These are phyloP conservation scores for Neodontobutis hainanensis DNA, from an alignment of 2,113 vertebrate genomes.

Conservation along the genomic window DNA sequence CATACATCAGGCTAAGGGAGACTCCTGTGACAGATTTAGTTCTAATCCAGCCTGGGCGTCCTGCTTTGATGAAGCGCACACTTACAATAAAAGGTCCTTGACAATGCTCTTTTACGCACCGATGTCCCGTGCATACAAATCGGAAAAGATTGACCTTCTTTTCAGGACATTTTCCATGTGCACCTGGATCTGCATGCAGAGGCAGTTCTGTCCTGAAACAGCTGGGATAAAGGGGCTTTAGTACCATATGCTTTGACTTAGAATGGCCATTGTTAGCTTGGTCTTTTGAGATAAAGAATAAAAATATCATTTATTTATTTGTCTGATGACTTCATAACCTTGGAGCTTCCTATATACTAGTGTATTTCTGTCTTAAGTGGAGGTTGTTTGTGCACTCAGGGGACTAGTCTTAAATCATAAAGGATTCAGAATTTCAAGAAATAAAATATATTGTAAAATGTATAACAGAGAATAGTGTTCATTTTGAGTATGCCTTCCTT, in stretches of 20 bases:
- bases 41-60: conserved; percentile 14
- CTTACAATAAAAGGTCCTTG: conserved; percentile 2
- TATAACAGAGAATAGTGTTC: too few relatives aligned
- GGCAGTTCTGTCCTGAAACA: conserved; percentile 17
- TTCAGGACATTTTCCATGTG: conserved; percentile 34
- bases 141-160: conserved; percentile 18
- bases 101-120: conserved; percentile 29
- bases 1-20: not conserved
- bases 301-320: not conserved
- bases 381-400: too few relatives aligned
- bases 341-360: not conserved
- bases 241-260: conserved; percentile 4
- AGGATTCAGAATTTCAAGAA: too few relatives aligned
- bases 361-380: too few relatives aligned
- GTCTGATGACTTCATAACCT: not conserved
- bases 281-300: not conserved
- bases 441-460: too few relatives aligned
- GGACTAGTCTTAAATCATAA: too few relatives aligned
- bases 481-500: too few relatives aligned
- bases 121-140: conserved; percentile 20
- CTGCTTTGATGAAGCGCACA: conserved; percentile 24
- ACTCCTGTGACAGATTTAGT: conserved; percentile 14
- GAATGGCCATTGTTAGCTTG: not conserved
- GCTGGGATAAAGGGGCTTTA: not conserved
- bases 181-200: conserved; percentile 15